A percentile compares a stretch with the other conserved stretches of the same genome.
phyloP scores from a whole-genome alignment of 2,113 vertebrate species.

The Trichomycterus rosablanca region DNA sequence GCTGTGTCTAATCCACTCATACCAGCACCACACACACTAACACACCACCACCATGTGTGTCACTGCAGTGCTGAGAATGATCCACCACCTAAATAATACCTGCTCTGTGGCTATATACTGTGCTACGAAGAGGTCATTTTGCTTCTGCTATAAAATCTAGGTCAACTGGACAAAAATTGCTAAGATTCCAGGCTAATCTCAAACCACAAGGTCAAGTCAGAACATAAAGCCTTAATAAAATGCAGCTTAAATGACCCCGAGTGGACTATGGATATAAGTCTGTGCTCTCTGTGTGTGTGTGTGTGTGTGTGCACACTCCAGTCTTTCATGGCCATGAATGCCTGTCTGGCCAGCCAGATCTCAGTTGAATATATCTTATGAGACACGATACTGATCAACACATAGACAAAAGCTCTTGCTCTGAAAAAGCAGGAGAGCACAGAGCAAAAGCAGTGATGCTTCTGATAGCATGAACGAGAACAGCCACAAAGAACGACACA shows the following conservation, averaged over 20 bases:
- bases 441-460: slow-evolving; percentile 10
- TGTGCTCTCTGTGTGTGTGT: slow-evolving; percentile 6
- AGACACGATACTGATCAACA: slow-evolving; percentile 40
- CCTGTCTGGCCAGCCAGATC: slow-evolving; percentile 28
- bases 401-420: slow-evolving; percentile 26
- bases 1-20: too few relatives aligned
- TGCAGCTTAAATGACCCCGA: slow-evolving; percentile 39
- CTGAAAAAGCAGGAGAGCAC: slow-evolving; percentile 4
- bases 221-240: slow-evolving; percentile 41
- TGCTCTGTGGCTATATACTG: too few relatives aligned
- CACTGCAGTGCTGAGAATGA: too few relatives aligned
- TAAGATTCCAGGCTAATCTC: neutral
- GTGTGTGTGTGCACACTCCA: slow-evolving; percentile 7
- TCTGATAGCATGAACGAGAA: slow-evolving; percentile 25
- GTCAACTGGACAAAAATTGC: too few relatives aligned
- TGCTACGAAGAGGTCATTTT: too few relatives aligned
- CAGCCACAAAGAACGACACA: slow-evolving; percentile 5
- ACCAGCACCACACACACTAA: too few relatives aligned
- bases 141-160: too few relatives aligned
- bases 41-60: too few relatives aligned
- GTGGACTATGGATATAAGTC: slow-evolving; percentile 29
- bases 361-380: slow-evolving; percentile 38
- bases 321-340: slow-evolving; percentile 34
- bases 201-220: slow-evolving; percentile 20
- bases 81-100: too few relatives aligned